phyloP scores from a whole-genome alignment of 2,797 vertebrate species.

The Aselliscus stoliczkanus region DNA sequence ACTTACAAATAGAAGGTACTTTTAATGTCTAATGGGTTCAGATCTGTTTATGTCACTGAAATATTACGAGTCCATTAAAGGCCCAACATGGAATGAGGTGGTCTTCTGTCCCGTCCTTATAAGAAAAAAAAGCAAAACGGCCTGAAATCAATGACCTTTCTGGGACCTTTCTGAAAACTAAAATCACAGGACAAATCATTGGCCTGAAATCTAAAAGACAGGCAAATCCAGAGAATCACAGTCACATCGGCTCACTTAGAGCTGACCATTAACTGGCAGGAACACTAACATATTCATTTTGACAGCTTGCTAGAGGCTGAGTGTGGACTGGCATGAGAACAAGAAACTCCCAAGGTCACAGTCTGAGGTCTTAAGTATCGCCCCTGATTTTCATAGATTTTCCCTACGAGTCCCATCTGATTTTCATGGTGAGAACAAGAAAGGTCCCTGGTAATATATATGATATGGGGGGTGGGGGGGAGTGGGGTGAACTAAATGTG shows the following conservation, averaged over 20 bases:
- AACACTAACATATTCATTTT: background rate
- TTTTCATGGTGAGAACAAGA: background rate
- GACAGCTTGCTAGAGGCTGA: background rate
- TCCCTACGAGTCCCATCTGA: fast-evolving
- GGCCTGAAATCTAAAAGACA: background rate
- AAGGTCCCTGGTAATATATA: too few species aligned
- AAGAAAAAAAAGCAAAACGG: background rate
- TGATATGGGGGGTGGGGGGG: too few species aligned
- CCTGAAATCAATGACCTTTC: background rate
- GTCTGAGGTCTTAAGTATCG: background rate
- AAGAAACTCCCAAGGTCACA: background rate
- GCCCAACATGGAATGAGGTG: background rate
- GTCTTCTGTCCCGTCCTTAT: background rate
- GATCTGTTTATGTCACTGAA: background rate
- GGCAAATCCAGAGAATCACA: background rate
- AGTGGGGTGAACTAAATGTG: too few species aligned
- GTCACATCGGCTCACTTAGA: background rate
- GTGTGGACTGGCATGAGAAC: background rate
- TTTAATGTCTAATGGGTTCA: background rate
- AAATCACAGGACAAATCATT: background rate
- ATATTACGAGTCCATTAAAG: background rate
- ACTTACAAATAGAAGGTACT: background rate
- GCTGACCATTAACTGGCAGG: background rate
- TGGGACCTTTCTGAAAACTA: background rate
- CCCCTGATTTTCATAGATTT: background rate